A percentile compares a stretch with the other conserved stretches of the same genome.
These are phyloP conservation scores for Zosterops lateralis DNA, from an alignment of 2,113 vertebrate species.

Conservation along the genomic window DNA sequence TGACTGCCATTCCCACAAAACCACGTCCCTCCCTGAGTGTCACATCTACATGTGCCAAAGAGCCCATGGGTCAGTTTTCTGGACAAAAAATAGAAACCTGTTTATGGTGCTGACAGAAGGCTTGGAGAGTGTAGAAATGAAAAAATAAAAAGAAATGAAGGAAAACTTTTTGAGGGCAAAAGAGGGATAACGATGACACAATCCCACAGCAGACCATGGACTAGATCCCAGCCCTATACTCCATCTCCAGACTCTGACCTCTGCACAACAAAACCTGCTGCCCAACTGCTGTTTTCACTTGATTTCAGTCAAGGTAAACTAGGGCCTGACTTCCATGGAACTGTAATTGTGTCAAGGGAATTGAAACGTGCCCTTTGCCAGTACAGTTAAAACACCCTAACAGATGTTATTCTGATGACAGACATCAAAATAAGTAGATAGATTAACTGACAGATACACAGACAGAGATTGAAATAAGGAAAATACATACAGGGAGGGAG, in stretches of 20 bases:
- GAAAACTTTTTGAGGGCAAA: neutral
- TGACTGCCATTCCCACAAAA: neutral
- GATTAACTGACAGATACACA: slow-evolving; percentile 35
- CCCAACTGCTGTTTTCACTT: neutral
- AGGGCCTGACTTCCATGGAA: neutral
- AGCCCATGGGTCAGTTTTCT: neutral
- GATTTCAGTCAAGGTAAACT: neutral
- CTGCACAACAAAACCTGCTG: neutral
- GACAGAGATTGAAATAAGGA: slow-evolving; percentile 31
- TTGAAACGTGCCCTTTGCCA: neutral
- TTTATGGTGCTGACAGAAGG: neutral
- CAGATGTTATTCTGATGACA: slow-evolving; percentile 27
- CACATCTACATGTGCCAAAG: neutral
- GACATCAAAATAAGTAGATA: slow-evolving; percentile 40
- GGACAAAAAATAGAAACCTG: neutral
- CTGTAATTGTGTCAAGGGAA: neutral
- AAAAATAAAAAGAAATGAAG: neutral
- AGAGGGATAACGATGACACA: neutral
- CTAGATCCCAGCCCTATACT: neutral
- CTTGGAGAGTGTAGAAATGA: neutral
- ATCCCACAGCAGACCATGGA: neutral
- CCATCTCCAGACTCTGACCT: neutral
- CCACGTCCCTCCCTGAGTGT: neutral
- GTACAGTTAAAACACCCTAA: neutral
- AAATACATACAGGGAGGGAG: neutral